phyloP scores from a whole-genome alignment of 2,797 vertebrate species.

The Gouania willdenowi region DNA sequence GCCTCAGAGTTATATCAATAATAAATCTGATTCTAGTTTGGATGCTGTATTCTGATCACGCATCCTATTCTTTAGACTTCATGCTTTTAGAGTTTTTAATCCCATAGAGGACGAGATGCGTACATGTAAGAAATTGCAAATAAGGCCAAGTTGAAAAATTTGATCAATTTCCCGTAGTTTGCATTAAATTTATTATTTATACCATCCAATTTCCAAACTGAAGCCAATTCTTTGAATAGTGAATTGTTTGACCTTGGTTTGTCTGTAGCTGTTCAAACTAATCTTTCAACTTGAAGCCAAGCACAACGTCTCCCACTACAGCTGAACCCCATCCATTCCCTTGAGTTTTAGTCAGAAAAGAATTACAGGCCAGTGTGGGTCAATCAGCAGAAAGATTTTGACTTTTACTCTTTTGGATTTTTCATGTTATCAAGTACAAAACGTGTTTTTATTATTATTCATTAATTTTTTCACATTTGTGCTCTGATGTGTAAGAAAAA shows the following conservation, averaged over 20 bases:
- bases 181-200: conserved; percentile 29
- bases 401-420: conserved; percentile 6
- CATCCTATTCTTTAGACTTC: conserved; percentile 33
- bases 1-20: too few relatives aligned
- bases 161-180: conserved; percentile 48
- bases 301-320: background rate
- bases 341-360: conserved; percentile 8
- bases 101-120: conserved; percentile 34
- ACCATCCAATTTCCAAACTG: conserved; percentile 1
- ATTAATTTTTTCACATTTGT: too few relatives aligned
- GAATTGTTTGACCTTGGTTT: conserved; percentile 22
- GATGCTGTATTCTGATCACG: conserved; percentile 30
- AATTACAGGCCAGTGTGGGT: conserved; percentile 28
- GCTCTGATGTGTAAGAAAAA: too few relatives aligned
- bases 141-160: conserved; percentile 56
- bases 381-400: conserved; percentile 16
- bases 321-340: conserved; percentile 11
- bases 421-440: background rate
- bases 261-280: conserved; percentile 23
- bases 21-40: conserved; percentile 37
- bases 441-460: background rate
- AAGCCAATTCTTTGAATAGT: conserved; percentile 1
- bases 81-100: conserved; percentile 32
- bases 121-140: conserved; percentile 46
- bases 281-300: conserved; percentile 19